A percentile compares a stretch with the other conserved stretches of the same genome.
phyloP scores from a whole-genome alignment of 1,140 invertebrate genomes.

The Glossosoma conforme region DNA sequence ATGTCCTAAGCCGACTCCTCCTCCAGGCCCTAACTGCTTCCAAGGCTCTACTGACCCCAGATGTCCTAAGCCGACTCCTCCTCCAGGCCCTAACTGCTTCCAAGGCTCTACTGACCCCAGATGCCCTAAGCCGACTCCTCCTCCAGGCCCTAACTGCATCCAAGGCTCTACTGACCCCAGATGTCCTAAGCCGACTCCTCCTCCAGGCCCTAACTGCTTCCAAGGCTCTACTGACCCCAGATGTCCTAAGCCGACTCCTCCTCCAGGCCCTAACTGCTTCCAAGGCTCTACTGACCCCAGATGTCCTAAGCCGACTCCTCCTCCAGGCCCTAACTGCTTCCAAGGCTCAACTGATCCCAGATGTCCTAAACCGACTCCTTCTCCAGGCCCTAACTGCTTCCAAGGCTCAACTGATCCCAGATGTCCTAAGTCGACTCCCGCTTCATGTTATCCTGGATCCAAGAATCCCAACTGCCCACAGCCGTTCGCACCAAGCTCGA shows the following conservation, averaged over 20 bases:
- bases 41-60: slow-evolving; percentile 39
- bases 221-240: slow-evolving; percentile 36
- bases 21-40: slow-evolving; percentile 33
- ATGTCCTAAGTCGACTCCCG: slow-evolving; percentile 36
- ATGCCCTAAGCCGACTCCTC: slow-evolving; percentile 27
- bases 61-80: slow-evolving; percentile 30
- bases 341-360: slow-evolving; percentile 38
- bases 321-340: slow-evolving; percentile 31
- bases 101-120: slow-evolving; percentile 35
- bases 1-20: slow-evolving; percentile 22
- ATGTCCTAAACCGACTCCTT: slow-evolving; percentile 36
- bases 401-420: slow-evolving; percentile 43
- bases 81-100: slow-evolving; percentile 25
- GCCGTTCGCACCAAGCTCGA: slow-evolving; percentile 48
- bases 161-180: slow-evolving; percentile 38
- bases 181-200: slow-evolving; percentile 33
- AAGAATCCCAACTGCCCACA: slow-evolving; percentile 56
- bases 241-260: slow-evolving; percentile 34
- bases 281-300: slow-evolving; percentile 38
- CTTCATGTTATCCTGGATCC: slow-evolving; percentile 54
- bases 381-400: slow-evolving; percentile 37
- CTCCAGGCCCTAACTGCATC: slow-evolving; percentile 32
- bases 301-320: slow-evolving; percentile 31
- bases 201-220: slow-evolving; percentile 25
- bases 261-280: slow-evolving; percentile 29